phyloP scores from a whole-genome alignment of 2,888 invertebrate genomes.

The Caenorhabditis doughertyi region DNA sequence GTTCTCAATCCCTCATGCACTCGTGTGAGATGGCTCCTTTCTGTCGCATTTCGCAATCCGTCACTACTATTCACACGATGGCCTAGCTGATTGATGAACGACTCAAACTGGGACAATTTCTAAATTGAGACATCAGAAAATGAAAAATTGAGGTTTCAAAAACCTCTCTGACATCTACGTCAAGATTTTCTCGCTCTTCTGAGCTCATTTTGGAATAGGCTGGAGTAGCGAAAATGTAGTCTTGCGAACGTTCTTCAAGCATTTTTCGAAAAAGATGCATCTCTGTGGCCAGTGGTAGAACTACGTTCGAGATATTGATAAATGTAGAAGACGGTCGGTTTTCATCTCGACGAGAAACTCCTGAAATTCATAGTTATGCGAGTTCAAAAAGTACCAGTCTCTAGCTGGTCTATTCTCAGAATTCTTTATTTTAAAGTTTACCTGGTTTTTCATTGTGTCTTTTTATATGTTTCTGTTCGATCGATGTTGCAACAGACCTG shows the following conservation, averaged over 20 bases:
- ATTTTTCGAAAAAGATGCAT: constrained; percentile 56
- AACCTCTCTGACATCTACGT: constrained; percentile 50
- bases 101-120: constrained; percentile 55
- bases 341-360: constrained; percentile 51
- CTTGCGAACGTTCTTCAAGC: constrained; percentile 52
- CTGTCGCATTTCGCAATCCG: constrained; percentile 51
- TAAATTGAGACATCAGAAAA: constrained; percentile 34
- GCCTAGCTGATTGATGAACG: constrained; percentile 54
- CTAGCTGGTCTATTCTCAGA: too few species aligned
- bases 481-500: constrained; percentile 35
- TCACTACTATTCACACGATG: constrained; percentile 55
- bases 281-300: constrained; percentile 52
- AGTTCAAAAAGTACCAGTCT: not conserved
- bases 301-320: constrained; percentile 36
- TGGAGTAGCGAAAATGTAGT: constrained; percentile 59
- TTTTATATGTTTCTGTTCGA: constrained; percentile 58
- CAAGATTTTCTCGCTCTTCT: constrained; percentile 58
- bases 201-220: constrained; percentile 57
- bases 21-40: constrained; percentile 53
- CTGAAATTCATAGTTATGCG: constrained; percentile 26
- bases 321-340: constrained; percentile 54
- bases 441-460: constrained; percentile 54
- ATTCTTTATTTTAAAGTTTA: not conserved
- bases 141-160: too few species aligned
- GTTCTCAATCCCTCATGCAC: constrained; percentile 55